A percentile compares a stretch with the other conserved stretches of the same genome.
Conservation (phyloP, 2,113 vertebrate genomes). For the Xenopus laevis region DNA sequence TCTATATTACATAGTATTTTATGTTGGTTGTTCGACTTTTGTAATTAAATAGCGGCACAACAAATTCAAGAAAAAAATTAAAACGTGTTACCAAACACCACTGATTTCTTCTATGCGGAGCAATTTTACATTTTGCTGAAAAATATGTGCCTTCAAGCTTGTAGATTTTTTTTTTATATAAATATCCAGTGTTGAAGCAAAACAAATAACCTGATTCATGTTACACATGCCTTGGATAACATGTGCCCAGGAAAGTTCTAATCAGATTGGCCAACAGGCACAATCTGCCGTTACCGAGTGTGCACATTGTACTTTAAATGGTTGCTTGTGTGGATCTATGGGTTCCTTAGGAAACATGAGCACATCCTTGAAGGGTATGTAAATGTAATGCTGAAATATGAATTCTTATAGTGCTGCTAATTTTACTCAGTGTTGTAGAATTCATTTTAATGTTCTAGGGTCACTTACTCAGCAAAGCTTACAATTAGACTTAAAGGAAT, state of each 20-base stretch:
- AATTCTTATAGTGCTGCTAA: too few relatives aligned
- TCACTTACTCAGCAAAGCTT: too few relatives aligned
- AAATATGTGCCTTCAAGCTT: constrained; percentile 29
- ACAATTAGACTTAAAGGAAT: too few relatives aligned
- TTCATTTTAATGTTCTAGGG: too few relatives aligned
- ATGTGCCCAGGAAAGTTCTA: constrained; percentile 10
- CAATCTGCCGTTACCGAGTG: constrained; percentile 7
- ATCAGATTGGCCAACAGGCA: constrained; percentile 30
- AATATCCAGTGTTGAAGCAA: constrained; percentile 26
- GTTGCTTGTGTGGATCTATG: background rate
- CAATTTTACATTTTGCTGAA: constrained; percentile 14
- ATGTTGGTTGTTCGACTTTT: constrained; percentile 25
- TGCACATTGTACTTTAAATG: background rate
- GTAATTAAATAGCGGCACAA: constrained; percentile 14
- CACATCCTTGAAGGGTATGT: too few relatives aligned
- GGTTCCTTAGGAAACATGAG: too few relatives aligned
- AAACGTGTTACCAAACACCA: constrained; percentile 36
- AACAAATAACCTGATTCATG: constrained; percentile 33
- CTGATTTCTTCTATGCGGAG: constrained; percentile 9
- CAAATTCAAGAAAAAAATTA: constrained; percentile 28
- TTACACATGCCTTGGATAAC: constrained; percentile 25
- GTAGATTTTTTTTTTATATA: constrained; percentile 6
- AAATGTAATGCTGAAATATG: too few relatives aligned
- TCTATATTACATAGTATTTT: constrained; percentile 21
- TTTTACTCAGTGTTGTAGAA: too few relatives aligned